Evolutionary conservation across 2,888 invertebrate genomes (phyloP).

Genomic region (Cloeon dipterum): DNA sequence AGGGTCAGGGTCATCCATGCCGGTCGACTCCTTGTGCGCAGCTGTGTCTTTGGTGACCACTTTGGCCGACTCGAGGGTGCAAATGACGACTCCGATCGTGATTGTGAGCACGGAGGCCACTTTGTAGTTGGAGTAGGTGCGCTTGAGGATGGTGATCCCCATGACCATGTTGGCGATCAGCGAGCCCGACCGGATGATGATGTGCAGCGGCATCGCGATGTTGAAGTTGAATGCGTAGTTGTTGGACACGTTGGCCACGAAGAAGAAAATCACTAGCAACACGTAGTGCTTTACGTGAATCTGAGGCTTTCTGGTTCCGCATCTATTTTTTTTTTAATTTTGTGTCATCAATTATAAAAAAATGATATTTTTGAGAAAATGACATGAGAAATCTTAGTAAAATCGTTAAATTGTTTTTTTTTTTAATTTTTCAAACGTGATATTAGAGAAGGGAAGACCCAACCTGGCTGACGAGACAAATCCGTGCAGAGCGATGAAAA

Average conservation of each 20-base stretch:
- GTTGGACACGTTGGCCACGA: slow-evolving; percentile 72
- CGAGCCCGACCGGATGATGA: slow-evolving; percentile 97
- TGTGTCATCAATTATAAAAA: too few relatives aligned
- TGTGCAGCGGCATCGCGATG: slow-evolving; percentile 92
- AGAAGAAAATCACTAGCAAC: slow-evolving; percentile 69
- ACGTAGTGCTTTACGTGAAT: slow-evolving; percentile 39
- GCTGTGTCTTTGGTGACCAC: too few relatives aligned
- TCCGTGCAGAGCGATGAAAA: slow-evolving; percentile 76
- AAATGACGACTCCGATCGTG: slow-evolving; percentile 72
- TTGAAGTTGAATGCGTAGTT: slow-evolving; percentile 93
- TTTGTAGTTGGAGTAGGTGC: too few relatives aligned
- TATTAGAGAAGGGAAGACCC: too few relatives aligned
- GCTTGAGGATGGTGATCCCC: slow-evolving; percentile 74
- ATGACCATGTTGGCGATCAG: slow-evolving; percentile 91
- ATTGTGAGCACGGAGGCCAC: slow-evolving; percentile 82
- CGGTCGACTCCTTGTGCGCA: too few relatives aligned
- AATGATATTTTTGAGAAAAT: too few relatives aligned
- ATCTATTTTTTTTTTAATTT: too few relatives aligned
- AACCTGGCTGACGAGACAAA: slow-evolving; percentile 49
- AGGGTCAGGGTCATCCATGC: too few relatives aligned
- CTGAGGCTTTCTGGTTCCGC: slow-evolving; percentile 35
- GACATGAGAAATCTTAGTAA: too few relatives aligned
- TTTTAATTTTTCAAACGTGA: too few relatives aligned
- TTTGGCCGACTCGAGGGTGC: slow-evolving; percentile 71
- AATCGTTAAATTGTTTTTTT: too few relatives aligned